Evolutionary conservation across 2,113 vertebrate species (phyloP), one percentile per base, ranked within the genome.

Genomic region (Tupaia tana): DNA sequence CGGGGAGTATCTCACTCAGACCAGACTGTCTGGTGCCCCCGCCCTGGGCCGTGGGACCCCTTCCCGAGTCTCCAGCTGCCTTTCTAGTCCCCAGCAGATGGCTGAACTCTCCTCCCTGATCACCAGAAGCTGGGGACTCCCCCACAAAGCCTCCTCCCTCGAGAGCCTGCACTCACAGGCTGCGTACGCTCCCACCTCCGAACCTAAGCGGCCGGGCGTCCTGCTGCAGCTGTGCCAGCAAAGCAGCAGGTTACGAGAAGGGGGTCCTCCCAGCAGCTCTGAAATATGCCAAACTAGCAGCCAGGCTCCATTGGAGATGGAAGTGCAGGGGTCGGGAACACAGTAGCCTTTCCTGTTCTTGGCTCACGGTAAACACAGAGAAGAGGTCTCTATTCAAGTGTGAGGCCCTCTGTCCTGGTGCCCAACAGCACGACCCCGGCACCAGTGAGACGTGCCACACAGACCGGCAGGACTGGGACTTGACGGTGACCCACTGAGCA

Each of bases 401-500:
- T 15, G 56, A 93, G 78, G 77, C 34, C 54, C 61, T 69, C 19
- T 19, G 29, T n/a, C 90, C 73, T 27, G 43, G 61, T 71, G 56
- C 75, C 43, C 31, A 25, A 25, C 0, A 18, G 24, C 19, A 0
- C 16, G 20, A 54, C 61, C 52, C 25, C 59, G 29, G 64, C 10
- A 84, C 54, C 86, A 14, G 5, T 0, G 0, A 77, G 64, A 54
- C 0, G 1, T 9, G 13, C 8, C 14, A 2, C 80, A 66, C 0
- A 12, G 63, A 22, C n/a, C 52, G 59, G 12, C 27, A 6, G 18
- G 25, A 61, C 43, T 24, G 3, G 27, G 64, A 18, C 12, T 12
- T 10, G 7, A 0, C 12, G 19, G 18, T 4, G 13, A 56, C 0
- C 27, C 2, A 0, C 63, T 4, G 1, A n/a, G 4, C 2, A 15